These are phyloP conservation scores for Rhabdomys pumilio DNA, from an alignment of 2,797 vertebrate species.

Conservation along the genomic window DNA sequence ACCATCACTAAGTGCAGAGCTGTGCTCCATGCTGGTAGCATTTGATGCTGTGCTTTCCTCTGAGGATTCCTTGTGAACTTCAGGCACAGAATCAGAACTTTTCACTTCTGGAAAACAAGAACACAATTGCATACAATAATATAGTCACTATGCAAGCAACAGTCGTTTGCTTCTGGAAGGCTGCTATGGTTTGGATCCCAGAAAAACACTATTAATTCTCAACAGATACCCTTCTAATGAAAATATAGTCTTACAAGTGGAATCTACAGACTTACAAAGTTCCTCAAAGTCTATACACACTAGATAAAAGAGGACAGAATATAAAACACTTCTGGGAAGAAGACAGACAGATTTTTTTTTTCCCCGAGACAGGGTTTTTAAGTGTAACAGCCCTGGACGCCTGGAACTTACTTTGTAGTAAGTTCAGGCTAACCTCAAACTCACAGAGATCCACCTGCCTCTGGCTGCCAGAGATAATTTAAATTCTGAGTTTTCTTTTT, in stretches of 20 bases:
- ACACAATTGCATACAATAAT: not conserved
- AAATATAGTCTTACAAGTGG: slow-evolving; percentile 26
- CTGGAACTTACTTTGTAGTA: not conserved
- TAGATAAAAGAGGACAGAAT: not conserved
- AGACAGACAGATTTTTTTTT: slow-evolving; percentile 26
- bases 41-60: slow-evolving; percentile 82
- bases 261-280: not conserved
- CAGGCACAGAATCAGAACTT: slow-evolving; percentile 91
- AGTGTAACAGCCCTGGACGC: not conserved
- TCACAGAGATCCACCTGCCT: not conserved
- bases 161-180: not conserved
- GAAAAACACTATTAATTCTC: slow-evolving; percentile 53
- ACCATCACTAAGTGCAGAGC: slow-evolving; percentile 81
- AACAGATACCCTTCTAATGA: not conserved
- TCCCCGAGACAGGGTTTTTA: not conserved
- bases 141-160: not conserved
- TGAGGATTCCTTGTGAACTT: slow-evolving; percentile 87
- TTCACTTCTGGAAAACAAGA: slow-evolving; percentile 89
- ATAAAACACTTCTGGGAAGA: slow-evolving; percentile 10
- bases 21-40: slow-evolving; percentile 85
- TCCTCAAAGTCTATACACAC: not conserved
- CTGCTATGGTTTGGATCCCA: not conserved
- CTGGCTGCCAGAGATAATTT: slow-evolving; percentile 13
- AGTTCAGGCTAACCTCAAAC: not conserved
- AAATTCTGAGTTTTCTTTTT: not conserved